Evolutionary conservation across 2,888 invertebrate species (phyloP), one percentile per base, ranked within the genome.

Genomic region (Drosophila lacicola): DNA sequence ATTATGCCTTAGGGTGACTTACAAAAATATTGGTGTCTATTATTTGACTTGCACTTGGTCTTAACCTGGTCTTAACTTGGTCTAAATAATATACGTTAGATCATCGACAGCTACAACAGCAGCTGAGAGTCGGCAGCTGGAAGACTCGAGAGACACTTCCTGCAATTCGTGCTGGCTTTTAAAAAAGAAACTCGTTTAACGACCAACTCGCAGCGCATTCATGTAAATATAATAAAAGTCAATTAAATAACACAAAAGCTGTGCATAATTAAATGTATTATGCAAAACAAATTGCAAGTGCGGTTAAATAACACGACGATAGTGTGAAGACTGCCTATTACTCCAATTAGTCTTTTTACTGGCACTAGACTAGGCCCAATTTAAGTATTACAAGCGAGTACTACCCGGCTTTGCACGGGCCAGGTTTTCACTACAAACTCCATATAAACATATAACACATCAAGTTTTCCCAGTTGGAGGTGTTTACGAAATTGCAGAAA

Each of bases 181-280:
- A 25, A 57, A 50, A 44, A 50, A 44, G 13, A 75, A 75, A 78
- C 75, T 47, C 56, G 75, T 75, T 75, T 78, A 53, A 55, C 49
- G 61, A 10, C 50, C 50, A 41, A 37, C 56, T 39, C n/a, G 9
- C 39, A 34, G 17, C 51, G 39, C 42, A 67, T 41, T 51, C 74
- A 51, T 64, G 75, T 69, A 57, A 78, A 64, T 49, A 58, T 57
- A 34, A 68, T 73, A 73, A 78, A 65, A 56, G 39, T 25, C 55
- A 66, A 65, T 79, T 65, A 70, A 76, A 79, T 65, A 69, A 74
- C 68, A 57, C 39, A 58, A 44, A 55, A 64, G 44, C 51, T 50
- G 64, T 61, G 68, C 68, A 55, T 68, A 63, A 55, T 78, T 61
- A 64, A 68, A 61, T 54, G 57, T 39, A 69, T 76, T 76, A 76